These are phyloP conservation scores for Crotalus helleri DNA, from an alignment of 2,113 vertebrate genomes.

Conservation along the genomic window DNA sequence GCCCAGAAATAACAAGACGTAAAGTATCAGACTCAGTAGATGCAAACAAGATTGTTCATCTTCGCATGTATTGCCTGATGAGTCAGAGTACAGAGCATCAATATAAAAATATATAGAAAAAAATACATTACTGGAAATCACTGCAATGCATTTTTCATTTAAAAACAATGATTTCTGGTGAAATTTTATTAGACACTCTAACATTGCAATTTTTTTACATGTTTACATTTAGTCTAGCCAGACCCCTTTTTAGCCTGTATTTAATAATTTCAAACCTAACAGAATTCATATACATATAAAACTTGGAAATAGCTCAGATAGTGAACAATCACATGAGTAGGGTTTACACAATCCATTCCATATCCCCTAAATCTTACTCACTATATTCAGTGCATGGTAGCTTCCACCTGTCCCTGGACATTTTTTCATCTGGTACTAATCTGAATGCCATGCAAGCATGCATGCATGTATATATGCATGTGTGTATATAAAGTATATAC, in stretches of 20 bases:
- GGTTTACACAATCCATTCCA: background rate
- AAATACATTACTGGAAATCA: background rate
- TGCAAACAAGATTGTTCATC: background rate
- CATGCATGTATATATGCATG: background rate
- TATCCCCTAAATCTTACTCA: background rate
- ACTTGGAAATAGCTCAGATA: background rate
- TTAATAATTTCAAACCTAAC: background rate
- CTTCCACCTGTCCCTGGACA: background rate
- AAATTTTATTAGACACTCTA: background rate
- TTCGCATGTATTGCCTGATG: background rate
- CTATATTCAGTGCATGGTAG: background rate
- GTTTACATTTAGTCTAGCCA: no score
- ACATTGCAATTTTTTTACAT: background rate
- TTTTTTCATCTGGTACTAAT: background rate
- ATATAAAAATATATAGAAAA: background rate
- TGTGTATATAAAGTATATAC: background rate
- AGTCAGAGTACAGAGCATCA: background rate
- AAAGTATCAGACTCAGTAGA: background rate
- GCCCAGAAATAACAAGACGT: background rate
- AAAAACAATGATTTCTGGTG: background rate
- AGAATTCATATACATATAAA: background rate
- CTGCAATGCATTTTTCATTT: background rate
- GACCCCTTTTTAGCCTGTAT: background rate
- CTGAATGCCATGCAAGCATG: background rate
- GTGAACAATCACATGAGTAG: background rate